Base-by-base conservation (phyloP, 2,797 vertebrate species). In the Acrocephalus scirpaceus region DNA sequence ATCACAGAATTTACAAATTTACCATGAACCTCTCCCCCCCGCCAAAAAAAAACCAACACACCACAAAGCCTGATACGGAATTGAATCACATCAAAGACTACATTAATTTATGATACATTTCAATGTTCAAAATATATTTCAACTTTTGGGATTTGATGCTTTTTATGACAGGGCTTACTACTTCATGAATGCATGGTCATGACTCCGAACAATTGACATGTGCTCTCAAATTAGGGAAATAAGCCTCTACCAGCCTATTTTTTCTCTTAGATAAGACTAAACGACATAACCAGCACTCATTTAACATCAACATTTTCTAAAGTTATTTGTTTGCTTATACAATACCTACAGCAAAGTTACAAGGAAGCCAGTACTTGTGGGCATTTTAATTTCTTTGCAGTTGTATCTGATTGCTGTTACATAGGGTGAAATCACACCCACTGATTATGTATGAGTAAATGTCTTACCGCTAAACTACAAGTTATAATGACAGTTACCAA, bases 61-160 rank as follows among this genome's bases (percentile, higher is more conserved):
- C 1, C 3, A 21, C 44, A 50, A 66, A 13, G 3, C 1, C 15
- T n/a, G 3, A 54, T 4, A 48, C 1, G 5, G 12, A 77, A 65
- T 2, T 29, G 1, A 77, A 75, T 4, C 6, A 20, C 50, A n/a
- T 23, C 22, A 19, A 66, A 36, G 25, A 50, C 3, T 22, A 14
- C 23, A 6, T 19, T 58, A 36, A 45, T 67, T 67, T 22, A 71
- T 2, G 6, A 12, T 3, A 20, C 30, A 45, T 60, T 38, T 76
- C 11, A 36, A 26, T 1, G 0, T 0, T 32, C 26, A 20, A 72
- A 19, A 42, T 18, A 27, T 16, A 38, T 14, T 65, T 29, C 22
- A 9, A 22, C 16, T 62, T 86, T 3, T 8, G 16, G 7, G 16
- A 26, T 79, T 50, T n/a, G 5, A 40, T 32, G 13, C 5, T 8